Conservation (phyloP, 2,113 vertebrate genomes). For the Drymodes brunneopygia region DNA sequence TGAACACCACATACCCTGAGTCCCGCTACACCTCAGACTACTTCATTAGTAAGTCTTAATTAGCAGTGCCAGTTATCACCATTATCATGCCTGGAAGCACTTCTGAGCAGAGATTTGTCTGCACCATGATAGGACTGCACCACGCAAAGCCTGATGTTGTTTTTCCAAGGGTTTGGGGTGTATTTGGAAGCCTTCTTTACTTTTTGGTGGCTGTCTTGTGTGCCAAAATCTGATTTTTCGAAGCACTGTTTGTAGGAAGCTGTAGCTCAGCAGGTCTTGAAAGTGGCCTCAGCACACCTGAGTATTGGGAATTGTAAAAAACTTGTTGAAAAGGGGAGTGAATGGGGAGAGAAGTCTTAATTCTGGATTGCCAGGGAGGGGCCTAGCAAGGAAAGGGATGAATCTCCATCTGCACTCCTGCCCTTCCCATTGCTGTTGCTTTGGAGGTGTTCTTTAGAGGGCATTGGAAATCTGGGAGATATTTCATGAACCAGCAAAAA, state of each 20-base stretch:
- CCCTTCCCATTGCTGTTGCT: neutral
- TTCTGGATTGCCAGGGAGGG: neutral
- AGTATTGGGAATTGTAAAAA: neutral
- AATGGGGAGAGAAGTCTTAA: neutral
- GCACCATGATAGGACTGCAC: no score
- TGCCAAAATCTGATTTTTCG: neutral
- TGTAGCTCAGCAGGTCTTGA: neutral
- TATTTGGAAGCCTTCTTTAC: neutral
- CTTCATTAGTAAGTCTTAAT: conserved; percentile 93
- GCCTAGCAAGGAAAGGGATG: neutral
- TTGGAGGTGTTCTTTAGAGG: neutral
- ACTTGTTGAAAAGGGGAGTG: neutral
- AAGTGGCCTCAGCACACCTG: neutral
- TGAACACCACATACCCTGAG: conserved; percentile 87
- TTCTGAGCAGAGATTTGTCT: neutral
- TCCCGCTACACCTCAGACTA: conserved; percentile 96
- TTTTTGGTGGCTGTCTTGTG: neutral
- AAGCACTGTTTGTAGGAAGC: neutral
- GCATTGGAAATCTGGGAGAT: neutral
- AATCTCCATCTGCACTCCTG: neutral
- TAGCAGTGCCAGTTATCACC: neutral
- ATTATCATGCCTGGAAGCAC: neutral
- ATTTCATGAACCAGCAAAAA: neutral
- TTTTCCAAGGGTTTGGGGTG: neutral
- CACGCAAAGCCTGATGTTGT: neutral